Evolutionary conservation across 2,888 invertebrate genomes (phyloP).

Genomic region (Rhingia campestris): DNA sequence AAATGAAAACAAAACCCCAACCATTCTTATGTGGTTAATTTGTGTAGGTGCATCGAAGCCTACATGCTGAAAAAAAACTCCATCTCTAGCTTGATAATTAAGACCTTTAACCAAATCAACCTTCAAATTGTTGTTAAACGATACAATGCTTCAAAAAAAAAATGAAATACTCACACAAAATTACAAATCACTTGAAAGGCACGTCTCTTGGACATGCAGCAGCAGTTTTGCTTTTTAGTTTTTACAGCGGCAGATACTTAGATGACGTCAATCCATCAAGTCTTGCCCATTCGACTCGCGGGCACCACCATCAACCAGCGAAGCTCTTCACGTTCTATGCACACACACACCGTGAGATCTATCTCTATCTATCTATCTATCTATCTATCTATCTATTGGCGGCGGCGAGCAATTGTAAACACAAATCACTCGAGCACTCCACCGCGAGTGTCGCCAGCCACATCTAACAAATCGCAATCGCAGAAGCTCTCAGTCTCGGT

Average conservation of each 20-base stretch:
- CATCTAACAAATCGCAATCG: conserved; percentile 60
- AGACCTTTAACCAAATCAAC: conserved; percentile 71
- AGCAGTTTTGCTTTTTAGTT: conserved; percentile 43
- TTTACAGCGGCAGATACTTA: conserved; percentile 52
- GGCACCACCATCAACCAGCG: conserved; percentile 31
- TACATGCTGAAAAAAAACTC: conserved; percentile 17
- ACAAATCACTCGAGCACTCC: conserved; percentile 66
- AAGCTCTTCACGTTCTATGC: conserved; percentile 35
- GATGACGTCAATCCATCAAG: conserved; percentile 69
- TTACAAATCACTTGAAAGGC: conserved; percentile 70
- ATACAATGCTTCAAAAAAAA: conserved; percentile 52
- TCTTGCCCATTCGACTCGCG: conserved; percentile 27
- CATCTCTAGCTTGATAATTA: conserved; percentile 56
- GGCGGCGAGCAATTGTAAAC: conserved; percentile 55
- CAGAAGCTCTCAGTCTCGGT: conserved; percentile 49
- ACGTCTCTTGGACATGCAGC: conserved; percentile 71
- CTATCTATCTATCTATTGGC: conserved; percentile 36
- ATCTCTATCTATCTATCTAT: background rate
- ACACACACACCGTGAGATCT: background rate
- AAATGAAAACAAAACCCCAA: too few relatives aligned
- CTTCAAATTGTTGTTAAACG: conserved; percentile 67
- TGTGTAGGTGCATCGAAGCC: background rate
- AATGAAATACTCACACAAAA: conserved; percentile 50
- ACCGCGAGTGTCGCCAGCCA: conserved; percentile 66
- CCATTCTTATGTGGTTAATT: too few relatives aligned